Conservation (phyloP, 2,113 vertebrate species). For the Lethenteron reissneri region DNA sequence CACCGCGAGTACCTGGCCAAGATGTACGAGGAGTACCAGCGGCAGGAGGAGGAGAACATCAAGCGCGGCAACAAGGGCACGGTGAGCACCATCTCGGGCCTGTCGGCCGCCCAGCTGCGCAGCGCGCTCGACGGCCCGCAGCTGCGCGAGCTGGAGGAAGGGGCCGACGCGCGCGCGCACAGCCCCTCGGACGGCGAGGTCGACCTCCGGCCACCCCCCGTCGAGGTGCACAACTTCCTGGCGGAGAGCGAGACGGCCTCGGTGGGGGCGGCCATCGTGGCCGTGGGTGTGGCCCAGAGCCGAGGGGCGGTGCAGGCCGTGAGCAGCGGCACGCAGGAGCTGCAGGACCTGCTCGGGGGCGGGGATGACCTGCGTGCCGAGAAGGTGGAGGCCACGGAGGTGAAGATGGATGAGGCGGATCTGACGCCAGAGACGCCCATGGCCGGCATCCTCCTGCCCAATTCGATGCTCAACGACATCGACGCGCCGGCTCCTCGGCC, state of each 20-base stretch:
- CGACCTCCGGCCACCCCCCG: constrained; percentile 21
- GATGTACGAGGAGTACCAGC: constrained; percentile 98
- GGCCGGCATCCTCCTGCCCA: too few relatives aligned
- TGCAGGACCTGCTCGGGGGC: constrained; percentile 2
- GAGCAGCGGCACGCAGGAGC: background rate
- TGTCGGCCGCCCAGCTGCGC: constrained; percentile 50
- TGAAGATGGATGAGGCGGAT: constrained; percentile 91
- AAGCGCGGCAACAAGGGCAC: constrained; percentile 95
- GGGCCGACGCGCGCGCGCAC: background rate
- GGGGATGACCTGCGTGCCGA: constrained; percentile 35
- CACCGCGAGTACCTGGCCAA: constrained; percentile 96
- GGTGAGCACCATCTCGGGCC: constrained; percentile 90
- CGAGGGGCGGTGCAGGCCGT: background rate
- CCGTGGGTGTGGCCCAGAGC: background rate
- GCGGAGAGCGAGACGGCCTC: constrained; percentile 58
- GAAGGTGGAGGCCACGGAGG: constrained; percentile 94
- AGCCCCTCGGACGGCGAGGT: background rate
- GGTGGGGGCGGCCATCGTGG: background rate
- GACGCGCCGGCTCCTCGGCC: too few relatives aligned
- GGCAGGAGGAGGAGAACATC: constrained; percentile 95
- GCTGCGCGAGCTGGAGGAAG: constrained; percentile 63
- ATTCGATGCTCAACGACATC: too few relatives aligned
- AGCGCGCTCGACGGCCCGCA: constrained; percentile 73
- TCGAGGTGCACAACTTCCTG: constrained; percentile 85
- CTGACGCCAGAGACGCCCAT: constrained; percentile 53